Evolutionary conservation across 2,888 invertebrate species (phyloP), one percentile per base, ranked within the genome.

Genomic region (Apotomis capreana): DNA sequence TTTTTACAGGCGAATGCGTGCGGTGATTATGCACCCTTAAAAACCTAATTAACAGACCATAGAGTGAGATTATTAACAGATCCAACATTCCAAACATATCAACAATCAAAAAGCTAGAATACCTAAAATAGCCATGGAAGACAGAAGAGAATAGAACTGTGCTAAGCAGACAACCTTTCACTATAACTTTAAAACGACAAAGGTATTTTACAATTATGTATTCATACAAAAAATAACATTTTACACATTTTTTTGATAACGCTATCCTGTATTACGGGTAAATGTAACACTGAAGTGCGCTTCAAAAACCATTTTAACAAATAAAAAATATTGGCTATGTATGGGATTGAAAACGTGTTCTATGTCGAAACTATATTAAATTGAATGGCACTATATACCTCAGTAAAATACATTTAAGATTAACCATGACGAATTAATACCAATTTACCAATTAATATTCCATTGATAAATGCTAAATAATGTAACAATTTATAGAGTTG

Each of bases 211-310:
- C 49, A 9, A 40, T 6, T 9, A 40, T 13, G 5, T 15, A 12
- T n/a, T 63, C 13, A 8, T 13, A 13, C n/a, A 36, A 10, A 15
- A 81, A 83, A 78, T 82, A 81, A 49, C 49, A 49, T 9, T 6
- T 9, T 9, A 49, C 9, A 49, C 49, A 8, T 10, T 49, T 49
- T 9, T 49, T 49, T 26, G 26, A 26, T 26, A 26, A 9, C 3
- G 3, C 40, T 9, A 49, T 49, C 49, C 9, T 49, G 49, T 9
- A 49, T 49, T 10, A 49, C 9, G 49, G 3, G 26, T 26, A 26
- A 26, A 26, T 26, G 26, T 40, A 40, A 40, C 40, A 40, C 6
- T 4, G 2, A 3, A 6, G 44, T 44, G 44, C 44, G 8, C 8
- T 44, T 44, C 8, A 44, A 44, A 8, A 44, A 44, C 8, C 44